Percentiles rank a stretch among this genome's conserved stretches.
Conservation (phyloP, 23 tunicate genomes). For the Ascidia mentula region DNA sequence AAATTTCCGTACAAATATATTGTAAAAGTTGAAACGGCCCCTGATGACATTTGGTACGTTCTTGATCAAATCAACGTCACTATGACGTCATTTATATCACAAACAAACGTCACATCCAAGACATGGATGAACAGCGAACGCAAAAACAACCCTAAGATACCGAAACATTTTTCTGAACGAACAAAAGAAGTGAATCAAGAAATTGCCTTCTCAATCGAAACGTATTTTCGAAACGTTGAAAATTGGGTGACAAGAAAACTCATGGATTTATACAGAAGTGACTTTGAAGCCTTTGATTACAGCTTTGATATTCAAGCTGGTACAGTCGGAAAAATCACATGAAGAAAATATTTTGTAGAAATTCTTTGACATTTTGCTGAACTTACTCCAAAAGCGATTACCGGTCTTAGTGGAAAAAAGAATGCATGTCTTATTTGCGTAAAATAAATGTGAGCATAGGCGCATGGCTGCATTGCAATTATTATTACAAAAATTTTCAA, state of each 20-base stretch:
- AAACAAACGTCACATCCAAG: neutral
- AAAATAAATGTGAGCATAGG: too few relatives aligned
- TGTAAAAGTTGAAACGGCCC: constrained; percentile 51
- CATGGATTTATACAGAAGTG: constrained; percentile 27
- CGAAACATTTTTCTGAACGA: neutral
- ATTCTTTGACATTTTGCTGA: too few relatives aligned
- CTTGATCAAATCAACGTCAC: constrained; percentile 45
- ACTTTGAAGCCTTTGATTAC: constrained; percentile 53
- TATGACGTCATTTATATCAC: constrained; percentile 40
- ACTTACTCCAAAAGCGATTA: too few relatives aligned
- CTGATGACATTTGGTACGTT: constrained; percentile 62
- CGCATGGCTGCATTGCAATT: too few relatives aligned
- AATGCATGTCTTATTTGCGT: too few relatives aligned
- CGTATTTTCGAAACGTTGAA: constrained; percentile 27
- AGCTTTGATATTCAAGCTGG: constrained; percentile 24
- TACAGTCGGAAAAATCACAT: constrained; percentile 27
- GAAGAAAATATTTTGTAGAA: too few relatives aligned
- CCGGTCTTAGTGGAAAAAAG: too few relatives aligned
- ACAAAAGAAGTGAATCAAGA: neutral
- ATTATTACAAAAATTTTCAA: too few relatives aligned
- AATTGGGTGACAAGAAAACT: constrained; percentile 20
- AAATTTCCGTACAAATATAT: constrained; percentile 45
- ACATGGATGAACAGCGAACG: neutral
- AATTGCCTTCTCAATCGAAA: neutral
- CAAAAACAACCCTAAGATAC: neutral